These are phyloP conservation scores for Edolisoma coerulescens DNA, from an alignment of 2,113 vertebrate genomes.

Conservation along the genomic window DNA sequence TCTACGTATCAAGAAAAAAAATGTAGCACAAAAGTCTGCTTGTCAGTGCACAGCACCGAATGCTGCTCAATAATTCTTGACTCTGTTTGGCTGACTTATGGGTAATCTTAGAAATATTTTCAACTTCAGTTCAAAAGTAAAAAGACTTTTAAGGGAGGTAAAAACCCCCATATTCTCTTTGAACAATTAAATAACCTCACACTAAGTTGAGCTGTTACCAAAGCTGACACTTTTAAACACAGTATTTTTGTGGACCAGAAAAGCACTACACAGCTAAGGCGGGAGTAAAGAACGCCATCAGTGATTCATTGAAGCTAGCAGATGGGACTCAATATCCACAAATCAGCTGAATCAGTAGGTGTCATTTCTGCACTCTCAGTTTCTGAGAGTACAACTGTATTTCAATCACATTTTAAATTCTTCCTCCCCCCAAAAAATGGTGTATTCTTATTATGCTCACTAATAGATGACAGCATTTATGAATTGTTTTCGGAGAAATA, in stretches of 20 bases:
- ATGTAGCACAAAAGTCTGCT: background rate
- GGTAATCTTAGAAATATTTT: background rate
- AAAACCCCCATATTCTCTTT: background rate
- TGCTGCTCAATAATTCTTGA: background rate
- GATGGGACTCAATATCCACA: constrained; percentile 27
- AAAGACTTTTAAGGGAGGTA: background rate
- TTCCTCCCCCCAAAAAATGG: background rate
- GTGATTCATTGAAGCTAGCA: constrained; percentile 33
- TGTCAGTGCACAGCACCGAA: background rate
- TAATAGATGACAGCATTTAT: background rate
- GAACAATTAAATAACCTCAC: constrained; percentile 6
- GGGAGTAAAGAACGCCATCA: background rate
- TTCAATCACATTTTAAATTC: constrained; percentile 31
- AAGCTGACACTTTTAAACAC: background rate
- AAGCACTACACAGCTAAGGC: background rate
- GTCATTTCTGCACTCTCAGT: constrained; percentile 14
- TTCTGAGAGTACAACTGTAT: background rate
- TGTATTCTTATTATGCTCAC: background rate
- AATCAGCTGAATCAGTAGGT: constrained; percentile 35
- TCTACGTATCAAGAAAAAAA: background rate
- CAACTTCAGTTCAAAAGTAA: background rate
- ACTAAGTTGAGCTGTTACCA: background rate
- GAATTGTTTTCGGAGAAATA: background rate
- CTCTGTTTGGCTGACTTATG: background rate
- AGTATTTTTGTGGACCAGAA: background rate